Evolutionary conservation across 2,797 vertebrate species (phyloP).

Genomic region (Galago senegalensis): DNA sequence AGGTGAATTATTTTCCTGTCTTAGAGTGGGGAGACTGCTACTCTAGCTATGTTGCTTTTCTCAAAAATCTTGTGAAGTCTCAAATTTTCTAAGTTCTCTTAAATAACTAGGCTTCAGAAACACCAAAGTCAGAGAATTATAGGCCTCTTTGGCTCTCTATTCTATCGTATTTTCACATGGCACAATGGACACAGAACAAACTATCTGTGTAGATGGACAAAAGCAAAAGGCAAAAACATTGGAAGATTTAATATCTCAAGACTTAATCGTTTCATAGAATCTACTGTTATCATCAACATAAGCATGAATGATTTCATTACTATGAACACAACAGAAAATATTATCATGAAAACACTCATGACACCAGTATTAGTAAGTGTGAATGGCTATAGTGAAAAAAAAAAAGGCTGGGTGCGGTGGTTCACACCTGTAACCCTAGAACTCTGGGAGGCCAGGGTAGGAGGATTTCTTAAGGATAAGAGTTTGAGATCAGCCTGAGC

Average conservation of each 20-base stretch:
- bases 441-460: background rate
- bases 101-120: background rate
- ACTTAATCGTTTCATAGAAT: background rate
- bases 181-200: background rate
- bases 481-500: too few relatives aligned
- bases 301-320: constrained; percentile 13
- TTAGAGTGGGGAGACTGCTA: background rate
- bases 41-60: background rate
- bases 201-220: background rate
- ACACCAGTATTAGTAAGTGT: background rate
- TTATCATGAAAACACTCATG: background rate
- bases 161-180: background rate
- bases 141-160: background rate
- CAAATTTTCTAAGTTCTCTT: background rate
- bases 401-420: background rate
- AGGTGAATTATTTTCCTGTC: background rate
- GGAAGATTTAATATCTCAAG: background rate
- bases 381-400: background rate
- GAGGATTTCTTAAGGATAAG: background rate
- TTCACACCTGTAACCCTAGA: background rate
- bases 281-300: background rate
- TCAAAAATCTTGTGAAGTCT: background rate
- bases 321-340: background rate
- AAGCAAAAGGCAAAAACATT: background rate
- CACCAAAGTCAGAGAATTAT: background rate